Evolutionary conservation across 2,888 invertebrate genomes (phyloP), one percentile per base, ranked within the genome.

Genomic region (Sinotaia quadrata): DNA sequence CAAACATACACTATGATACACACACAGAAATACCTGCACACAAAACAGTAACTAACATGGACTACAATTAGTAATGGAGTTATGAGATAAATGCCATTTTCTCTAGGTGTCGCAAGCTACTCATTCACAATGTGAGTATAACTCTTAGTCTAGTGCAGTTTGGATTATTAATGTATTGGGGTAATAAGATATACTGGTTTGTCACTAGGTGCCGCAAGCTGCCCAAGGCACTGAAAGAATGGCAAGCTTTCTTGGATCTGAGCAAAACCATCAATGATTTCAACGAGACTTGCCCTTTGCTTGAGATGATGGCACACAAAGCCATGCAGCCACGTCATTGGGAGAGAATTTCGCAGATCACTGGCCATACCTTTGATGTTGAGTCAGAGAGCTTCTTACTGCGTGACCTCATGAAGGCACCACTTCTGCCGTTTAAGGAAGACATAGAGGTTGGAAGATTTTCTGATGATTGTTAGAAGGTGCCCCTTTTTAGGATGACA

Each of bases 201-300:
- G n/a, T 27, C 36, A 71, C 18, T 68, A 93, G 97, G 81, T 98
- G 97, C 84, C 92, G 97, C 21, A 97, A 97, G 87, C 89, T 98
- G 58, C 97, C 97, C 0, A 97, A 97, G 87, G 96, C 94, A 15
- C 82, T 91, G 72, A 91, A 91, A 80, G 97, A 98, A 87, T 98
- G 98, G 97, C 97, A 97, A 2, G 98, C 98, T 0, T 98, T 96
- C 90, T 95, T 94, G 87, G 97, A 97, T 0, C 90, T 98, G 58
- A 96, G 97, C 87, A 95, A 96, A 85, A 98, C 96, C 0, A 96
- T 98, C 73, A 97, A 98, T 84, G 97, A 98, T 86, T 98, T 98
- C 89, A 97, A 97, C 87, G 98, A 98, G 87, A 97, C 97, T 93
- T 97, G 97, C 84, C 97, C 97, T 0, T 90, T 98, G 33, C 90